phyloP scores from a whole-genome alignment of 2,888 invertebrate genomes.

The Micropterix aruncella region DNA sequence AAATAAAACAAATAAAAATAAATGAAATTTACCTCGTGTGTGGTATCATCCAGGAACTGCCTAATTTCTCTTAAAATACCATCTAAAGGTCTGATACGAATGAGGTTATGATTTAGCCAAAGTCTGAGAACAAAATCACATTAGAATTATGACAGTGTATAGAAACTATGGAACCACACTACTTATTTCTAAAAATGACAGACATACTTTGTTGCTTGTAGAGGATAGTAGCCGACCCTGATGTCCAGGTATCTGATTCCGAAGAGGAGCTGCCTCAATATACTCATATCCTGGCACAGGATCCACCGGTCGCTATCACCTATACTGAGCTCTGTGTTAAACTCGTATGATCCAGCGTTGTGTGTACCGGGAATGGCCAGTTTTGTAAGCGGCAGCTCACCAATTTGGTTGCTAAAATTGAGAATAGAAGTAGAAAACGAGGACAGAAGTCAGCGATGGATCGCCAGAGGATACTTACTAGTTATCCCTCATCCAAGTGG shows the following conservation, averaged over 20 bases:
- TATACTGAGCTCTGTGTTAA: constrained; percentile 32
- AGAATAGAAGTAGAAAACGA: too few species aligned
- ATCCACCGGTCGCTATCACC: constrained; percentile 27
- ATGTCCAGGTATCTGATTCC: constrained; percentile 75
- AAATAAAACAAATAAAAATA: too few species aligned
- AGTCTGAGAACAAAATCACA: constrained; percentile 32
- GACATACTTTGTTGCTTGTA: too few species aligned
- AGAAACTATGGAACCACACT: too few species aligned
- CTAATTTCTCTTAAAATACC: constrained; percentile 54
- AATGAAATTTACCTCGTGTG: constrained; percentile 36
- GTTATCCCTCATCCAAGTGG: constrained; percentile 71
- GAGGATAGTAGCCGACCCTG: constrained; percentile 52
- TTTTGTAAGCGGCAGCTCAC: constrained; percentile 28
- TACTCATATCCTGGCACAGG: constrained; percentile 56
- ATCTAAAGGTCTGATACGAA: constrained; percentile 50
- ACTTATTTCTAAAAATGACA: too few species aligned
- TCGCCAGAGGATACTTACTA: constrained; percentile 25
- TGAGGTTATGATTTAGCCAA: constrained; percentile 60
- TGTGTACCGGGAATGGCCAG: constrained; percentile 37
- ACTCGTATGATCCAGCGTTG: constrained; percentile 39
- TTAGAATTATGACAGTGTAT: not conserved
- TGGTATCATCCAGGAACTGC: constrained; percentile 50
- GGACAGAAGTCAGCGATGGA: too few species aligned
- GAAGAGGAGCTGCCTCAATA: constrained; percentile 74
- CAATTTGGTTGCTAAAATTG: constrained; percentile 23